These are phyloP conservation scores for Spatula versicolor DNA, from an alignment of 2,797 vertebrate genomes.

Conservation along the genomic window DNA sequence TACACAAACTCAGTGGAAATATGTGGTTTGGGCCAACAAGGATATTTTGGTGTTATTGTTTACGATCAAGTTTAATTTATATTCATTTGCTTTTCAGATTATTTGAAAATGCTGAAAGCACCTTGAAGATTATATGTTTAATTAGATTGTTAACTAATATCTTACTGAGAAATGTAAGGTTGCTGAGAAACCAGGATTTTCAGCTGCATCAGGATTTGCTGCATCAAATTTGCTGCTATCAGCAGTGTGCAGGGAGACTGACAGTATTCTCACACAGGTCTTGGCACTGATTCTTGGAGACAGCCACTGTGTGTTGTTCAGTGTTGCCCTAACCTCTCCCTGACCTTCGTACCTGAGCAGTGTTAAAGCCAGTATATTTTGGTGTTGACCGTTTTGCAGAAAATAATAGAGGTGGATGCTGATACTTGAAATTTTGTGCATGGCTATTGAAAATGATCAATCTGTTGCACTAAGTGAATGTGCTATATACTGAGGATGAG, in stretches of 20 bases:
- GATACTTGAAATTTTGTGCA: not conserved
- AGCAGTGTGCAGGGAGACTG: not conserved
- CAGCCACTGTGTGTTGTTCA: no score
- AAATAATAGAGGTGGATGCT: not conserved
- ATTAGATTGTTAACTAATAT: not conserved
- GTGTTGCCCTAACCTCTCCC: not conserved
- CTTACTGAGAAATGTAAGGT: not conserved
- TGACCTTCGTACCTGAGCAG: not conserved
- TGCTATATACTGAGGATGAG: not conserved
- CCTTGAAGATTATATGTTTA: not conserved
- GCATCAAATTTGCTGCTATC: not conserved
- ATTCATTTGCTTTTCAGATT: not conserved
- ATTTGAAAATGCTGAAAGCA: not conserved
- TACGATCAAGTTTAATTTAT: not conserved
- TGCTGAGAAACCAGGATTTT: not conserved
- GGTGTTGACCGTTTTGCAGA: not conserved
- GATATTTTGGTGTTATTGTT: not conserved
- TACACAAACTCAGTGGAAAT: not conserved
- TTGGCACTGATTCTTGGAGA: not conserved
- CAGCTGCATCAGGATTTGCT: not conserved
- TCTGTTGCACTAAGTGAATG: not conserved
- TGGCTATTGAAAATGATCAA: not conserved
- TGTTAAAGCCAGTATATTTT: not conserved
- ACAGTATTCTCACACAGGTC: fast-evolving
- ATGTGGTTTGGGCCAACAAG: not conserved